A percentile compares a stretch with the other conserved stretches of the same genome.
Evolutionary conservation across 2,888 invertebrate genomes (phyloP).

Genomic region (Falcaria lacertinaria): DNA sequence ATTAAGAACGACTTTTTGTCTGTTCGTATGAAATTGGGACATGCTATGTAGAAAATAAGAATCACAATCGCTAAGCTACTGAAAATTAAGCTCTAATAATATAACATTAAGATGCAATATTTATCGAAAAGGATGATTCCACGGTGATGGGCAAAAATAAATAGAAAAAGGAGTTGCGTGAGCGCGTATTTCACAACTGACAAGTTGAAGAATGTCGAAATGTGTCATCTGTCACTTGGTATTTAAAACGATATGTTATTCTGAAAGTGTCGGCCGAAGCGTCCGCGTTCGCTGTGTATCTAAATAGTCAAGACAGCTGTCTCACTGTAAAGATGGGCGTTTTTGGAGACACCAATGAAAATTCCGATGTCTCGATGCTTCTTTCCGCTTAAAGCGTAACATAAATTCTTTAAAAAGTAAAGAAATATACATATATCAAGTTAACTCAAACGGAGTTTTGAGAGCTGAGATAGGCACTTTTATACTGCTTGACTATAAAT

Average conservation of each 20-base stretch:
- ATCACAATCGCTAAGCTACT: conserved; percentile 8
- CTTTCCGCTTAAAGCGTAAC: conserved; percentile 32
- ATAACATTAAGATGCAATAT: conserved; percentile 34
- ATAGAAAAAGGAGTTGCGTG: conserved; percentile 51
- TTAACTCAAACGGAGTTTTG: conserved; percentile 6
- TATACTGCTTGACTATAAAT: neutral
- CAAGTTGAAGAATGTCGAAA: conserved; percentile 79
- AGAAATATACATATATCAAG: conserved; percentile 10
- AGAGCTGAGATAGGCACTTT: conserved; percentile 9
- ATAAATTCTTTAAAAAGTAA: conserved; percentile 31
- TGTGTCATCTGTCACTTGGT: conserved; percentile 79
- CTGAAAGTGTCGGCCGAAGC: conserved; percentile 55
- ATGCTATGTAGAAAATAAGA: conserved; percentile 37
- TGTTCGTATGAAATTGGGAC: conserved; percentile 53
- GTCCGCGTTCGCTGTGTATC: conserved; percentile 56
- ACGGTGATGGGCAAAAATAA: conserved; percentile 53
- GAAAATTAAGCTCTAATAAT: conserved; percentile 22
- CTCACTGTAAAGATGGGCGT: conserved; percentile 54
- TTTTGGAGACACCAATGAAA: conserved; percentile 56
- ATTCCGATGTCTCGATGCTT: conserved; percentile 45
- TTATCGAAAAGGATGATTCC: conserved; percentile 23
- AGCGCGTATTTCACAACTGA: conserved; percentile 70
- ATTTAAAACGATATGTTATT: conserved; percentile 79
- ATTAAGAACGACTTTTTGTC: conserved; percentile 51
- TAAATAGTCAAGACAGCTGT: conserved; percentile 70